Base-by-base conservation (phyloP, 2,113 vertebrate genomes). In the Epinephelus lanceolatus region DNA sequence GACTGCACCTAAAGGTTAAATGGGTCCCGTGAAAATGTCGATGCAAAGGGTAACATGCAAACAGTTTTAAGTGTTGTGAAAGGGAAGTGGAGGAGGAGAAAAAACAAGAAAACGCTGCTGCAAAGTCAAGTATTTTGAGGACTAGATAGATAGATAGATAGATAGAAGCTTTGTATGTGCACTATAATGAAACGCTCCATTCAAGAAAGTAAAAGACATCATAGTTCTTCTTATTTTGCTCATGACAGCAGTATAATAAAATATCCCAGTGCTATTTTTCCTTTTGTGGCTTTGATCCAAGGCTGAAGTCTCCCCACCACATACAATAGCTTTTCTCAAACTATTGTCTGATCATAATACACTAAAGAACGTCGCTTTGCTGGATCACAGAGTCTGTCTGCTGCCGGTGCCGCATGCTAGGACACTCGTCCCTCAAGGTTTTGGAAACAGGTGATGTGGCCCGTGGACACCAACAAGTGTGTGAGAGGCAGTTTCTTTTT, bases 171-270 rank as follows among this genome's bases (percentile, higher is more conserved):
- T 69, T 69, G 15, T 11, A 59, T 74, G 49, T 75, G 14, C 47
- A 47, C 21, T 45, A 57, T 33, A 69, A 10, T 30, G 60, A 71
- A 74, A 63, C 0, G 3, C 30, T 73, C 8, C 57, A 52, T 61
- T 47, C 45, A 27, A 21, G 18, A 60, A 55, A 81, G 51, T 61
- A 47, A 81, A 71, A 74, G 30, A 65, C 73, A 69, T 84, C 65
- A 69, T 57, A 73, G n/a, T 62, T 14, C 71, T n/a, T 70, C 14
- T 52, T 40, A 21, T 85, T 72, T 85, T 80, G n/a, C 56, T 76
- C 70, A 69, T 81, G 80, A 81, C 77, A 81, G 83, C 74, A 6
- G 62, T 70, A 86, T 72, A 84, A 89, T 81, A 86, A 81, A 51
- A 42, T 72, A 84, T 57, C 69, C 72, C 27, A 75, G 17, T 76